Evolutionary conservation across 2,888 invertebrate genomes (phyloP), one percentile per base, ranked within the genome.

Genomic region (Drosophila mimetica): DNA sequence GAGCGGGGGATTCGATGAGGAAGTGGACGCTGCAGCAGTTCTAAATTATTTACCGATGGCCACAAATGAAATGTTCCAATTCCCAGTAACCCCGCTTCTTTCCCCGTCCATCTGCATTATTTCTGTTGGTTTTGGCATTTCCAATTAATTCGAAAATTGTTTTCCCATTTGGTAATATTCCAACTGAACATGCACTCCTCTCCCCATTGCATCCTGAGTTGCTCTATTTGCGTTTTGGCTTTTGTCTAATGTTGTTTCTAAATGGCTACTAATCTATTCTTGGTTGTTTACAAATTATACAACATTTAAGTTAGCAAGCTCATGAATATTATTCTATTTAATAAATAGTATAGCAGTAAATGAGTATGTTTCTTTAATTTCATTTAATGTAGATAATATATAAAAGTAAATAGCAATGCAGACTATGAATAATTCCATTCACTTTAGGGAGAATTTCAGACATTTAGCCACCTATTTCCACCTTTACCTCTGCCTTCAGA

Each of bases 21-120:
- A 1, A 44, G 16, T 44, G 44, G 71, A 32, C 28, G 14, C 11
- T 70, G 70, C 60, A 20, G 48, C 42, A 44, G 20, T 8, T 34
- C 32, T 63, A 55, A 69, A 74, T 69, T 74, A 74, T 74, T 74
- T 74, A 69, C 59, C 47, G 18, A 32, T 42, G 39, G 14, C 69
- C 74, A 8, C 69, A 69, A 74, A 63, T 74, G 51, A 41, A 74
- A 50, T 44, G 51, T 46, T 36, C 11, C 57, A 52, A 37, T 48
- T 34, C 52, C 16, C 2, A 9, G 20, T 8, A 6, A 4, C 8
- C 25, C 34, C 6, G 6, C 18, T 11, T 8, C 9, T 6, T 30
- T n/a, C 25, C 34, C 28, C 6, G 18, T 18, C 16, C 28, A 8
- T 16, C 30, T 8, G n/a, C 22, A 2, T 34, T n/a, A 11, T 36